A percentile compares a stretch with the other conserved stretches of the same genome.
These are phyloP conservation scores for Erebia ligea DNA, from an alignment of 2,888 invertebrate genomes.

Conservation along the genomic window DNA sequence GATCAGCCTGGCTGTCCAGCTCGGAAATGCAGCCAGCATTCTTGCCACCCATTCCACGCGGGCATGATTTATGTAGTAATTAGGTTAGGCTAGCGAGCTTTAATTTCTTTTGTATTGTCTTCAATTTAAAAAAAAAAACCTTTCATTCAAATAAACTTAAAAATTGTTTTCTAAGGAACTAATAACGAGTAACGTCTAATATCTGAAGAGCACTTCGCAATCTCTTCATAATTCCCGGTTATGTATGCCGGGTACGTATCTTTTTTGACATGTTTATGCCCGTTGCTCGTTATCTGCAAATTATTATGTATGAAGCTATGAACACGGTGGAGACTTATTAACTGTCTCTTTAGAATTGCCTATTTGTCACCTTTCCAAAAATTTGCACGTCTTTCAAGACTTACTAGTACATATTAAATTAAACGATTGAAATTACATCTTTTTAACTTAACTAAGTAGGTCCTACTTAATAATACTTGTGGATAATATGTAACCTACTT, in stretches of 20 bases:
- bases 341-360: conserved; percentile 8
- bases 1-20: no score
- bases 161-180: not conserved
- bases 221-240: conserved; percentile 13
- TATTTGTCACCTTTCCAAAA: conserved; percentile 20
- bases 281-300: conserved; percentile 15
- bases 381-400: not conserved
- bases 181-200: not conserved
- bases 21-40: no score
- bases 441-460: no score
- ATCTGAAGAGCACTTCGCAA: not conserved
- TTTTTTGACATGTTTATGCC: conserved; percentile 24
- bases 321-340: not conserved
- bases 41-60: no score
- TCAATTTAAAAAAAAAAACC: no score
- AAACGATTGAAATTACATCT: no score
- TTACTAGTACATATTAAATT: no score
- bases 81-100: no score
- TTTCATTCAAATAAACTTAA: not conserved
- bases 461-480: no score
- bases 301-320: conserved; percentile 31
- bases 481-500: no score
- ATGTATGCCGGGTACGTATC: conserved; percentile 15
- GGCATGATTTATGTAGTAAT: no score
- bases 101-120: no score